Evolutionary conservation across 2,113 vertebrate genomes (phyloP), one percentile per base, ranked within the genome.

Genomic region (Megalops atlanticus): DNA sequence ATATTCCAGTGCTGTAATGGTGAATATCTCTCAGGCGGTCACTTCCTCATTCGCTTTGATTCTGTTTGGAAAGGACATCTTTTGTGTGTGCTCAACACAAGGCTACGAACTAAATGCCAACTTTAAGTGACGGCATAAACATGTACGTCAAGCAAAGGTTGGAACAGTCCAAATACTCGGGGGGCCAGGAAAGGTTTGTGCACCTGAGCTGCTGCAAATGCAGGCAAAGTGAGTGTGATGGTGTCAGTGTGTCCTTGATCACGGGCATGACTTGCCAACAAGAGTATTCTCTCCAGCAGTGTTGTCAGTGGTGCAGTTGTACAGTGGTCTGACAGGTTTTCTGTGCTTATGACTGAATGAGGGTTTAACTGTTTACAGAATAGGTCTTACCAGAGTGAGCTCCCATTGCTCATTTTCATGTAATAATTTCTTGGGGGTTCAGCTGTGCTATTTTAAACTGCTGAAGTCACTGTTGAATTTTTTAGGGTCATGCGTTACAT

Each of bases 401-500:
- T 31, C 31, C 18, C 31, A n/a, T 31, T 4, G 2, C 4, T 64
- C 31, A 64, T 38, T 52, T 39, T 39, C 52, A 39, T 52, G 41
- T 15, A 27, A 71, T 6, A 38, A 74, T 45, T 45, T 24, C 3
- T 35, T 14, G 18, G 24, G 27, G 36, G 0, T 54, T 80, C 72
- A 82, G 24, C 31, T 80, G n/a, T 74, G 8, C n/a, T 64, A 31
- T 11, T 64, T 24, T 1, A 64, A 70, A 82, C 78, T 83, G 45
- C 69, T 33, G 47, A 74, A 71, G 43, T 77, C 81, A 71, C 73
- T 82, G 74, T 47, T 49, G 80, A 84, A 86, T 36, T 89, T 89
- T 84, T 81, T 77, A 81, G 85, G 78, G n/a, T 72, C 70, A 75
- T 49, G 31, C 81, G 74, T 80, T 47, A 79, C 87, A 86, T 91